These are phyloP conservation scores for Plumapathes pennacea DNA, from an alignment of 92 coral and sea anemone species.

Conservation along the genomic window DNA sequence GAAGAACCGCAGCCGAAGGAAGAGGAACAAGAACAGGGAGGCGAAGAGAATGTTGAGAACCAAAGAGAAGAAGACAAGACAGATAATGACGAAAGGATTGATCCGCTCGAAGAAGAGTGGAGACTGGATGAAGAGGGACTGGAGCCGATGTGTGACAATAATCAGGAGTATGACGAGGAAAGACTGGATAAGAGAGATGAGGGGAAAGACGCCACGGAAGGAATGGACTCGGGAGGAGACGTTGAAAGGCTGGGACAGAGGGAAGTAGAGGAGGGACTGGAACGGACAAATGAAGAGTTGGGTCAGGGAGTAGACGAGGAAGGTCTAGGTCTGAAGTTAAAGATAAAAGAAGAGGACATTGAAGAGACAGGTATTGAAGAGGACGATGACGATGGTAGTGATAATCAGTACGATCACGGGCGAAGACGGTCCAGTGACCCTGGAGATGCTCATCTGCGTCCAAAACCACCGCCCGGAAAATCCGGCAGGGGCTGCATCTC, in stretches of 20 bases:
- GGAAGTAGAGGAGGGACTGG: too few relatives aligned
- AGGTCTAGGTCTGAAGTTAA: conserved; percentile 10
- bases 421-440: conserved; percentile 17
- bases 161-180: not conserved
- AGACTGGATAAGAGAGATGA: not conserved
- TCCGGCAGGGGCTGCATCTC: conserved; percentile 75
- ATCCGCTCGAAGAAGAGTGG: too few relatives aligned
- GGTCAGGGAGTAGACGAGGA: conserved; percentile 7
- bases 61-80: not conserved
- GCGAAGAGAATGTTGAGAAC: not conserved
- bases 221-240: too few relatives aligned
- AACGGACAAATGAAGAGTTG: conserved; percentile 19
- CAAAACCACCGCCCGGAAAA: conserved; percentile 92
- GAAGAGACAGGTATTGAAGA: conserved; percentile 31
- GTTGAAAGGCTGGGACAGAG: too few relatives aligned
- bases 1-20: not conserved
- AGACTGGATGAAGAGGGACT: too few relatives aligned
- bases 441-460: conserved; percentile 48
- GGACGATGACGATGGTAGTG: conserved; percentile 2
- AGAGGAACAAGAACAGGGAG: not conserved
- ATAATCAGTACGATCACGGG: conserved; percentile 1
- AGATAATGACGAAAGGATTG: too few relatives aligned
- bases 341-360: conserved; percentile 14
- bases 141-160: too few relatives aligned
- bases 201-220: not conserved